Evolutionary conservation across 1,140 invertebrate species (phyloP).

Genomic region (Vanessa atalanta): DNA sequence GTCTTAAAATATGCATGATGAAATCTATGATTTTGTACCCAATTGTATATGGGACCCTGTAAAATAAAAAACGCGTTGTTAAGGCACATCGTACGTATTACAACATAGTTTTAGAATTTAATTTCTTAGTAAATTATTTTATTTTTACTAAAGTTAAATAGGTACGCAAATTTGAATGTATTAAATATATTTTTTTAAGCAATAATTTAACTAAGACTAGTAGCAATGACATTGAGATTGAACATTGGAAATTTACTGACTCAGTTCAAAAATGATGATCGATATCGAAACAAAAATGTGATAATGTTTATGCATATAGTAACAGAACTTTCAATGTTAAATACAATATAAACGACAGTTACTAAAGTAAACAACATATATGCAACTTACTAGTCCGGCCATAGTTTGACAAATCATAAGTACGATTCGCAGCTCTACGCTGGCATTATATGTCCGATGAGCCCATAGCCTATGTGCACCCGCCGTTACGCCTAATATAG

Average conservation of each 20-base stretch:
- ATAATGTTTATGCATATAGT: not conserved
- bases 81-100: not conserved
- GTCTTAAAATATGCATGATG: slow-evolving; percentile 95
- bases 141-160: no score
- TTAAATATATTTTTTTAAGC: no score
- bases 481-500: slow-evolving; percentile 88
- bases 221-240: no score
- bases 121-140: no score
- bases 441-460: slow-evolving; percentile 91
- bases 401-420: slow-evolving; percentile 91
- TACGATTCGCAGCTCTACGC: slow-evolving; percentile 85
- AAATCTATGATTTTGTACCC: slow-evolving; percentile 91
- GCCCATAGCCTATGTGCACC: slow-evolving; percentile 96
- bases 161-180: no score
- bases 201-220: no score
- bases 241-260: no score
- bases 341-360: no score
- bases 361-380: not conserved
- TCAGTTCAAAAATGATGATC: no score
- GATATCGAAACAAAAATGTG: no score
- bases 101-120: no score
- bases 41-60: slow-evolving; percentile 88
- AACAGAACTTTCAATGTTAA: no score
- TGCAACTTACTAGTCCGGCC: slow-evolving; percentile 89
- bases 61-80: slow-evolving; percentile 50